Evolutionary conservation across 2,888 invertebrate genomes (phyloP), one percentile per base, ranked within the genome.

Genomic region (Cryptocheilus praepositus): DNA sequence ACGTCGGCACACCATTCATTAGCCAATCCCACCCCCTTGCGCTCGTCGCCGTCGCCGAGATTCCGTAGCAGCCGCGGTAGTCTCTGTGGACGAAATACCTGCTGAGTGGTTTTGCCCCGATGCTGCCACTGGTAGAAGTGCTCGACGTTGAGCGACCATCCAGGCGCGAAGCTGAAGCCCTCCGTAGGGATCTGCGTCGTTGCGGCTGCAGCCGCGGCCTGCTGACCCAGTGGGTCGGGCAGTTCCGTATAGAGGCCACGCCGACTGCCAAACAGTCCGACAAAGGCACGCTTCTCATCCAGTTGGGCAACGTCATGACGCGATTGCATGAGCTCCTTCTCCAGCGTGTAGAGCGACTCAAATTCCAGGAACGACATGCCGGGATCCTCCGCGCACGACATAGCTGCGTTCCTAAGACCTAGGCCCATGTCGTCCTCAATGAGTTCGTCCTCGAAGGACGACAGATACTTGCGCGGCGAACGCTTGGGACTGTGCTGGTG

Each of bases 101-200:
- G 91, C 77, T 91, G 90, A 36, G 92, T 92, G 18, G 91, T 91
- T 84, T 91, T 92, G 57, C 92, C 92, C 21, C 91, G 91, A 60
- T 90, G 91, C 81, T 92, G 92, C 92, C 92, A 92, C 88, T 92
- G 92, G 89, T 91, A 91, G 67, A 92, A 91, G 82, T 92, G 92
- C 81, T 92, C 91, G 45, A 91, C 91, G 81, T 92, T 92, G 76
- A 92, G 88, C 61, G 92, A 91, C 92, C 92, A 92, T 66, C 92
- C 92, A 43, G 92, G 92, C 66, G 92, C 92, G 83, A 92, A 92
- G 87, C 92, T 92, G 88, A 91, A 92, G 72, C 91, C 91, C 18
- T 92, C 91, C 70, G 86, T 85, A 25, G 85, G 88, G 13, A 83
- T 83, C 66, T 87, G 88, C 19, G 79, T 73, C 8, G 73, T 36